Base-by-base conservation (phyloP, 2,888 invertebrate genomes). In the Seira sanloemensis region DNA sequence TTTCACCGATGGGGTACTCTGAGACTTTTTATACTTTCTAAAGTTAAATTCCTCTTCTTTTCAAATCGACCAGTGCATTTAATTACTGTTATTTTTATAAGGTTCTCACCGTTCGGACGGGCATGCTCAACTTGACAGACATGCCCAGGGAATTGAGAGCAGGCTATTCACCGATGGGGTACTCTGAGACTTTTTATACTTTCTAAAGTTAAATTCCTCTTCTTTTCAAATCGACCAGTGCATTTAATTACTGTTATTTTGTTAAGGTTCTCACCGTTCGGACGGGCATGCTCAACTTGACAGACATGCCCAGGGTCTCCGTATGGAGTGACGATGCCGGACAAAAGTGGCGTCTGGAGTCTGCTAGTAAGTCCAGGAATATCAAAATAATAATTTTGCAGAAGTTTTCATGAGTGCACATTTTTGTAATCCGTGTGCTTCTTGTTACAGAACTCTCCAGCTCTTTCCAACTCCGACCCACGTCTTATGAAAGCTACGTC, bases 291-390 rank as follows among this genome's bases (percentile, higher is more conserved):
- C 1, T 5, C 1, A 58, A 75, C 21, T 16, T 66, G 9, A 69
- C 79, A 21, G 74, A 78, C 21, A 18, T 71, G 58, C 79, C 84
- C 7, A 79, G 50, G n/a, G 68, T 84, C 23, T 68, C 62, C 2
- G 16, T 73, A 0, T 82, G 80, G 78, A 54, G 2, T 25, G 82
- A 85, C 23, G 66, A 46, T n/a, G 62, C 86, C 7, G 82, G 83
- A 7, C 87, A 87, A 37, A 86, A 82, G 27, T 87, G 87, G 87
- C 84, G 87, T 58, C 78, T 87, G 66, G 86, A 85, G n/a, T 25
- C 65, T 37, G 25, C 83, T 1, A 69, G 87, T 87, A 78, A 69
- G 68, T 7, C n/a, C n/a, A 18, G 18, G 2, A n/a, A n/a, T 27
- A 19, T 21, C 25, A 24, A n/a, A n/a, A 12, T 62, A 21, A n/a